phyloP scores from a whole-genome alignment of 2,888 invertebrate species.

The Drosophila mulleri region DNA sequence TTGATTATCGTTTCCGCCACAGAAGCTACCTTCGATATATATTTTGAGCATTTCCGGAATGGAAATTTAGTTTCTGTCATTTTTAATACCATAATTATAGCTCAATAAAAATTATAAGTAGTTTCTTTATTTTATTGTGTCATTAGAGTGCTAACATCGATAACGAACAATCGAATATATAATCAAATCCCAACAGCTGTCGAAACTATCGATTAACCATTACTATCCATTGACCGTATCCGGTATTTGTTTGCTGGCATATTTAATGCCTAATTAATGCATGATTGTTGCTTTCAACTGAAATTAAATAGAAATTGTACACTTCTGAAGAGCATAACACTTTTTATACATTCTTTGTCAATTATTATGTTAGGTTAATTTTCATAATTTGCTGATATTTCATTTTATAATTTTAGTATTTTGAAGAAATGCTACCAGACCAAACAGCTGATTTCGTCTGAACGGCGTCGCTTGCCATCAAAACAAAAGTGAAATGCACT shows the following conservation, averaged over 20 bases:
- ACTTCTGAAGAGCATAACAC: background rate
- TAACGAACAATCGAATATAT: no score
- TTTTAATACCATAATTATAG: constrained; percentile 1
- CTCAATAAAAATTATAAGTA: no score
- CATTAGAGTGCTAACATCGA: no score
- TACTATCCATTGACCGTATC: background rate
- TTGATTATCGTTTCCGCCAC: constrained; percentile 12
- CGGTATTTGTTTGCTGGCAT: constrained; percentile 7
- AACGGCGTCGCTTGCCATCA: constrained; percentile 1
- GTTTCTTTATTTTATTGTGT: no score
- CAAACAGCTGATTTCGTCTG: constrained; percentile 35
- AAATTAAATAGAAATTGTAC: background rate
- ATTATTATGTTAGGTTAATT: background rate
- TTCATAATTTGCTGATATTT: background rate
- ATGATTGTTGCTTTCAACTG: background rate
- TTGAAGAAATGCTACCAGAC: constrained; percentile 15
- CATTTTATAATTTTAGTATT: constrained; percentile 19
- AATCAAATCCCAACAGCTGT: background rate
- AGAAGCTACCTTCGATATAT: constrained; percentile 7
- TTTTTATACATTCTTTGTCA: background rate
- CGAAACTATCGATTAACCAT: background rate
- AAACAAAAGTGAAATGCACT: background rate
- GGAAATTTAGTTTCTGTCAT: constrained; percentile 18
- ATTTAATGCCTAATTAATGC: no score
- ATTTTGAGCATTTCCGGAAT: constrained; percentile 36